Percentiles rank a stretch among this genome's conserved stretches.
These are phyloP conservation scores for Rhamnusium bicolor DNA, from an alignment of 2,888 invertebrate genomes.

Conservation along the genomic window DNA sequence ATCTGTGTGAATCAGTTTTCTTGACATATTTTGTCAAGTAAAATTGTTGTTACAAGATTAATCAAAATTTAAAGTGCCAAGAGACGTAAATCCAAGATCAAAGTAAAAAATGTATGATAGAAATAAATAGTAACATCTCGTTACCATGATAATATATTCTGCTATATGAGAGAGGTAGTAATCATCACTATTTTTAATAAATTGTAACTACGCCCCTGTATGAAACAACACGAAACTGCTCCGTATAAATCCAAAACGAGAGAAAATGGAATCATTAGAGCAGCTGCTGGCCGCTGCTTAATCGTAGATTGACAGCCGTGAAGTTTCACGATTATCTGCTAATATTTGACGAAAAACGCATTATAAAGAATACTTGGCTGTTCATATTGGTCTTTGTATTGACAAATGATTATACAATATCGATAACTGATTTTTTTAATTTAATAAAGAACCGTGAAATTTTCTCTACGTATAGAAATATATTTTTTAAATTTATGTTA, in stretches of 20 bases:
- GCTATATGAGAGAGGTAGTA: too few relatives aligned
- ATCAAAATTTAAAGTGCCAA: too few relatives aligned
- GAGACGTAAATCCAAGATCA: too few relatives aligned
- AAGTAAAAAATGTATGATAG: too few relatives aligned
- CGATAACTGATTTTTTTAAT: conserved; percentile 17
- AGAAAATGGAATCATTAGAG: conserved; percentile 57
- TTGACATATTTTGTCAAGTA: too few relatives aligned
- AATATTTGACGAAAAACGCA: conserved; percentile 52
- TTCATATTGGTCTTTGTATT: conserved; percentile 9
- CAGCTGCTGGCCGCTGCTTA: conserved; percentile 57
- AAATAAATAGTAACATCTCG: too few relatives aligned
- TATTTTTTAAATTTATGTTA: too few relatives aligned
- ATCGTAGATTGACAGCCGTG: conserved; percentile 63
- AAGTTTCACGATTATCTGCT: conserved; percentile 62
- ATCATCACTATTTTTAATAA: not conserved
- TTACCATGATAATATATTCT: too few relatives aligned
- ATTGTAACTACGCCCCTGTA: conserved; percentile 18
- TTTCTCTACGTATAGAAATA: too few relatives aligned
- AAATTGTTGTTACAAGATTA: too few relatives aligned
- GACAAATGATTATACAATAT: conserved; percentile 20
- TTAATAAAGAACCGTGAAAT: too few relatives aligned
- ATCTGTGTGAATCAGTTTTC: too few relatives aligned
- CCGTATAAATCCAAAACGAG: conserved; percentile 30
- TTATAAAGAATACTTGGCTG: conserved; percentile 4
- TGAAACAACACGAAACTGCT: conserved; percentile 28